Conservation (phyloP, 2,888 invertebrate species). For the Halictus quadricinctus region DNA sequence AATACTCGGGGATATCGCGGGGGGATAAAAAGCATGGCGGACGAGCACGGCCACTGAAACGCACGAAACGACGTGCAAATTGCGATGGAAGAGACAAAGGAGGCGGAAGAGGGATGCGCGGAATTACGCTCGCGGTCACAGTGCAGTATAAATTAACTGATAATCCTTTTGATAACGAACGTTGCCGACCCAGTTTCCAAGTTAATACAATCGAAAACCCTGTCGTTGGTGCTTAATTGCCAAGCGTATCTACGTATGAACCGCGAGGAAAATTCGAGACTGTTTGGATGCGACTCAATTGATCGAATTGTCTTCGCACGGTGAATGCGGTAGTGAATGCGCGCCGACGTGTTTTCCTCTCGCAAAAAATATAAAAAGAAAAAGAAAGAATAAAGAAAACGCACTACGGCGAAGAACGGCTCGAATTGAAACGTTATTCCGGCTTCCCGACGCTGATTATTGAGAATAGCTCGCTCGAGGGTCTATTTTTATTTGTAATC, state of each 20-base stretch:
- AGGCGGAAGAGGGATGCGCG: conserved; percentile 15
- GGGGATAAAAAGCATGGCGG: neutral
- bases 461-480: neutral
- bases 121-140: conserved; percentile 49
- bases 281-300: conserved; percentile 21
- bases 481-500: neutral
- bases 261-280: conserved; percentile 26
- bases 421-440: neutral
- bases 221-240: conserved; percentile 50
- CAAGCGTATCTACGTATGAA: conserved; percentile 1
- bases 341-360: neutral
- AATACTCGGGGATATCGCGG: conserved; percentile 4
- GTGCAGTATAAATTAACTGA: conserved; percentile 56
- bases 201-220: conserved; percentile 56
- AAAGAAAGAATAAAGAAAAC: neutral
- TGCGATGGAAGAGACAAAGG: conserved; percentile 37
- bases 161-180: conserved; percentile 63
- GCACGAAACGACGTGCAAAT: conserved; percentile 31
- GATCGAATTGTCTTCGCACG: conserved; percentile 26
- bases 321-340: neutral
- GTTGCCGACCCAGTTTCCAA: conserved; percentile 56
- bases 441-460: neutral
- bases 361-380: neutral
- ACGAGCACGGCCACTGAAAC: conserved; percentile 13
- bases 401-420: neutral